A percentile compares a stretch with the other conserved stretches of the same genome.
Evolutionary conservation across 1,140 invertebrate genomes (phyloP).

Genomic region (Chlorops oryzae): DNA sequence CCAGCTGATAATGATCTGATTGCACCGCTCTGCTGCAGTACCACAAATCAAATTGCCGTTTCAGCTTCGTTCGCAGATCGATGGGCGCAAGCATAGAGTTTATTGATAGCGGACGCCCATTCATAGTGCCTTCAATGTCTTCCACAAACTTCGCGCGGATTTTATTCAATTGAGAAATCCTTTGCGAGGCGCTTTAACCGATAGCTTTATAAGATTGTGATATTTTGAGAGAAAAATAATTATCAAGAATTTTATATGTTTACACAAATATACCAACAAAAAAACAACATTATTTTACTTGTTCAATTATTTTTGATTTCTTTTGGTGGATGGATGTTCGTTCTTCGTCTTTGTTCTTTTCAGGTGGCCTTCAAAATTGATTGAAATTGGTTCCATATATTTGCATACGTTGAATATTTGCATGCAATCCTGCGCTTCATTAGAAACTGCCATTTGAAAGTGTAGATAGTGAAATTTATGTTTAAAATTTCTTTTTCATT

Average conservation of each 20-base stretch:
- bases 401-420: too few relatives aligned
- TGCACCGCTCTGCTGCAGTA: constrained; percentile 43
- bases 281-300: constrained; percentile 32
- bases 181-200: constrained; percentile 22
- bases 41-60: constrained; percentile 46
- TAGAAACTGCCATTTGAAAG: too few relatives aligned
- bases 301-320: constrained; percentile 13
- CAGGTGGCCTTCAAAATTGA: too few relatives aligned
- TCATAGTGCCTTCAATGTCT: constrained; percentile 27
- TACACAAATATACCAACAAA: constrained; percentile 29
- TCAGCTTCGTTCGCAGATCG: constrained; percentile 43
- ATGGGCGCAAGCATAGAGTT: constrained; percentile 50
- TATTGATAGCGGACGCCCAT: not conserved
- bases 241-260: constrained; percentile 15
- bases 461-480: too few relatives aligned
- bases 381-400: too few relatives aligned
- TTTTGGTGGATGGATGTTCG: constrained; percentile 5
- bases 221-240: constrained; percentile 30
- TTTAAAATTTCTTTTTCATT: too few relatives aligned
- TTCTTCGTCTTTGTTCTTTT: not conserved
- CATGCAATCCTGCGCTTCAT: too few relatives aligned
- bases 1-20: constrained; percentile 49
- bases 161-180: constrained; percentile 32
- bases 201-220: constrained; percentile 45
- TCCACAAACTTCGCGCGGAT: constrained; percentile 37